phyloP scores from a whole-genome alignment of 2,888 invertebrate genomes.

The Pegoplata infirma region DNA sequence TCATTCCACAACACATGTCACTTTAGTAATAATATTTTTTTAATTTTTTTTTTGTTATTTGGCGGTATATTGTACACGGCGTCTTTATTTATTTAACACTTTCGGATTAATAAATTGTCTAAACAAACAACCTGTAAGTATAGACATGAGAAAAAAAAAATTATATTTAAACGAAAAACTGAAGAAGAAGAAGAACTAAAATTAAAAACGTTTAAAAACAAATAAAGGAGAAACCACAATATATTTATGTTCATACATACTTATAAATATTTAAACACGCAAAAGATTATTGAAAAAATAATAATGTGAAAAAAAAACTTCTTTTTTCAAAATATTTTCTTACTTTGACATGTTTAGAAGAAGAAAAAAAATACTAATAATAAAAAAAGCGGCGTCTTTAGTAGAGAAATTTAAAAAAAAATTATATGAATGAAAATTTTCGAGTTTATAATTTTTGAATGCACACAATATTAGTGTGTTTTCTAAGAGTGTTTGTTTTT shows the following conservation, averaged over 20 bases:
- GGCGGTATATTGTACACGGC: constrained; percentile 25
- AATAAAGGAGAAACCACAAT: constrained; percentile 54
- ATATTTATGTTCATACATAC: too few species aligned
- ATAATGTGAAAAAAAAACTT: background rate
- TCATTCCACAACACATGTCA: constrained; percentile 37
- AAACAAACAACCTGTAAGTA: constrained; percentile 63
- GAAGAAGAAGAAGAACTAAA: constrained; percentile 4
- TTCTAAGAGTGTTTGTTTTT: constrained; percentile 36
- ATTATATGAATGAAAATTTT: constrained; percentile 41
- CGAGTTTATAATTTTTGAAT: background rate
- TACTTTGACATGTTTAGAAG: constrained; percentile 25
- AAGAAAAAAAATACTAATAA: background rate
- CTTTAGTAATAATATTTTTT: constrained; percentile 31
- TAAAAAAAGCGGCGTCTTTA: constrained; percentile 2
- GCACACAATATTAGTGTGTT: background rate
- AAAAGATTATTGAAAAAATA: constrained; percentile 41
- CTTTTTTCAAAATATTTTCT: constrained; percentile 20
- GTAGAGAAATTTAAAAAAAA: constrained; percentile 19
- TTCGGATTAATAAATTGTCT: constrained; percentile 65
- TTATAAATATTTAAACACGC: constrained; percentile 24
- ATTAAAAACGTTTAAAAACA: constrained; percentile 54
- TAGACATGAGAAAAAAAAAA: constrained; percentile 37
- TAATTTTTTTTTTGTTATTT: background rate
- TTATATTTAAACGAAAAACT: too few species aligned
- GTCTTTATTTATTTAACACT: constrained; percentile 66